Evolutionary conservation across 1,140 invertebrate species (phyloP), one percentile per base, ranked within the genome.

Genomic region (Hylaeus anthracinus): DNA sequence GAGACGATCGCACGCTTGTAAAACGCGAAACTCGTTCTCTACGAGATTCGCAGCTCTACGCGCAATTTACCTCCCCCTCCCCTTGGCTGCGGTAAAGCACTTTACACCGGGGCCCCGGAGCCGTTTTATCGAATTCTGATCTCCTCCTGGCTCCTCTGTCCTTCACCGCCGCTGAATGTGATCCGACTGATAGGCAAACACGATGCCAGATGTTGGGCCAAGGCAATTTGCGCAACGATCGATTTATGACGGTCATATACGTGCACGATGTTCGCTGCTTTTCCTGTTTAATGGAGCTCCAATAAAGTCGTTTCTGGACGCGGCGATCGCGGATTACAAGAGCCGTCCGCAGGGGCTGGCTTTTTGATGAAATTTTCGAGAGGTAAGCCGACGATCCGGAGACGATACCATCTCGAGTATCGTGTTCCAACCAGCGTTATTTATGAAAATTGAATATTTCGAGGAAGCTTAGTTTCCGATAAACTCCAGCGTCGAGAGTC

Each of bases 141-240:
- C 86, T 88, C 76, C 74, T 81, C 65, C 70, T 69, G 65, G 66
- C 73, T 69, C 45, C 56, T 78, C 70, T 72, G 79, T 88, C 79
- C 83, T 86, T 89, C 81, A 81, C 60, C 64, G 71, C 66, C 63
- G 51, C 6, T 72, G 86, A 82, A 89, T 75, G 88, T 84, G 90
- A 91, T 90, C 82, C 74, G 86, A 79, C 87, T 81, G 86, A 90
- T 89, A 90, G 88, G 89, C 88, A 89, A 88, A 90, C 87, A 67
- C 65, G 79, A 81, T 78, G 75, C 81, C 85, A 88, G 83, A 90
- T 89, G 85, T 87, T 87, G 79, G 81, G 77, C 79, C 83, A 83
- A 82, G 85, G 85, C 83, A 89, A 90, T 90, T 89, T 90, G 88
- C 81, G 81, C 81, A 83, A 84, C 82, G 85, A 90, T 90, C 86